Percentiles rank a stretch among this genome's conserved stretches.
phyloP scores from a whole-genome alignment of 2,113 vertebrate species.

The Isichthys henryi region DNA sequence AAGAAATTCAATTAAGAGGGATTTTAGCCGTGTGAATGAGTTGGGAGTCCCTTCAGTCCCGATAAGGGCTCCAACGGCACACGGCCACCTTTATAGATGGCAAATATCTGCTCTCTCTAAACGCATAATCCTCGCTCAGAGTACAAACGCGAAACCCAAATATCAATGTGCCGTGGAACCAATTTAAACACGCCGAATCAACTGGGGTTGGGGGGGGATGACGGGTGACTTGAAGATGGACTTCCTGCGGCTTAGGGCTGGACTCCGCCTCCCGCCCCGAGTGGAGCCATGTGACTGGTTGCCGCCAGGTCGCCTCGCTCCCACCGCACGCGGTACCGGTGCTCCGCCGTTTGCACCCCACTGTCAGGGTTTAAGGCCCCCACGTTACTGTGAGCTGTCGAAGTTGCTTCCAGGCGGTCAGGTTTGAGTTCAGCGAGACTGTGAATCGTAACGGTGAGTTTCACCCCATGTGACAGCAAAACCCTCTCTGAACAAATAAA shows the following conservation, averaged over 20 bases:
- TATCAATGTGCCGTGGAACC: constrained; percentile 89
- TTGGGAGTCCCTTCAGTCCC: constrained; percentile 82
- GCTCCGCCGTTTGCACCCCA: not conserved
- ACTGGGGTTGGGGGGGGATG: constrained; percentile 60
- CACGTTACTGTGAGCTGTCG: not conserved
- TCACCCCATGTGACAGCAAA: not conserved
- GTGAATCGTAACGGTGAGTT: not conserved
- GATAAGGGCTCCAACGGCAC: constrained; percentile 83
- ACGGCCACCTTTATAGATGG: constrained; percentile 72
- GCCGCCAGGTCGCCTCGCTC: constrained; percentile 32
- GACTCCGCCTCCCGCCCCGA: constrained; percentile 25
- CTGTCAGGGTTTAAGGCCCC: not conserved
- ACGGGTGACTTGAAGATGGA: constrained; percentile 70
- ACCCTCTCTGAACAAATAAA: not conserved
- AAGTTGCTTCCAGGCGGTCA: too few relatives aligned
- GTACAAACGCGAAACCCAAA: constrained; percentile 83
- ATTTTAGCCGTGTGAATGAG: constrained; percentile 99
- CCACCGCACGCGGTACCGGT: not conserved
- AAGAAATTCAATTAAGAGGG: constrained; percentile 99
- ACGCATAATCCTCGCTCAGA: constrained; percentile 88
- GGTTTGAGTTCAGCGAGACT: not conserved
- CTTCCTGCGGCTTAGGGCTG: constrained; percentile 84
- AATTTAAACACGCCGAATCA: constrained; percentile 97
- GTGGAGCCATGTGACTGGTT: constrained; percentile 40
- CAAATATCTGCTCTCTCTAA: constrained; percentile 84